Percentiles rank a stretch among this genome's conserved stretches.
Conservation (phyloP, 23 tunicate genomes). For the Phallusia fumigata region DNA sequence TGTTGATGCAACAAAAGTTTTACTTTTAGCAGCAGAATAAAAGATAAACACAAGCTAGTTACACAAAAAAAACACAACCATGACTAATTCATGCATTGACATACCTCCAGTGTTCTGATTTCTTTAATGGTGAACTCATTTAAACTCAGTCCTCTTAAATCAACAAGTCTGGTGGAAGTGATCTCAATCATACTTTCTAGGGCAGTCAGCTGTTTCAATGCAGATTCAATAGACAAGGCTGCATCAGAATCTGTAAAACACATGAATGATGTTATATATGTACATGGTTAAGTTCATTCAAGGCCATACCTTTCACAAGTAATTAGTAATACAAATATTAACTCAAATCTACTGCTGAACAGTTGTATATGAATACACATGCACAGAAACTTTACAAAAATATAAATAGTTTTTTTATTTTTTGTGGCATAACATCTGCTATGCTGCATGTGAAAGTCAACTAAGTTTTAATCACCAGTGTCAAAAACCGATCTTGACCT, state of each 20-base stretch:
- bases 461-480: no score
- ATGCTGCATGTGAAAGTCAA: no score
- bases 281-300: not conserved
- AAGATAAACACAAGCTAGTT: no score
- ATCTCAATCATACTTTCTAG: slow-evolving; percentile 69
- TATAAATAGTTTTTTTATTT: no score
- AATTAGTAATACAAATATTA: no score
- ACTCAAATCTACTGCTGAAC: no score
- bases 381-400: no score
- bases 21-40: not conserved
- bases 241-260: slow-evolving; percentile 1
- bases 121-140: slow-evolving; percentile 53
- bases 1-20: no score
- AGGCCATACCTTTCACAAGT: no score
- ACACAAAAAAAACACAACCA: not conserved
- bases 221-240: slow-evolving; percentile 16
- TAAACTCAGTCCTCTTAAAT: slow-evolving; percentile 38
- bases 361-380: no score
- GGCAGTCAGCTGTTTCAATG: slow-evolving; percentile 33
- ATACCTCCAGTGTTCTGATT: slow-evolving; percentile 55
- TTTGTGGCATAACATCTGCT: no score
- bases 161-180: slow-evolving; percentile 52
- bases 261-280: not conserved
- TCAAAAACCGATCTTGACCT: no score
- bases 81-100: not conserved